A percentile compares a stretch with the other conserved stretches of the same genome.
phyloP scores from a whole-genome alignment of 2,797 vertebrate species.

The Parotocinclus haroldoi region DNA sequence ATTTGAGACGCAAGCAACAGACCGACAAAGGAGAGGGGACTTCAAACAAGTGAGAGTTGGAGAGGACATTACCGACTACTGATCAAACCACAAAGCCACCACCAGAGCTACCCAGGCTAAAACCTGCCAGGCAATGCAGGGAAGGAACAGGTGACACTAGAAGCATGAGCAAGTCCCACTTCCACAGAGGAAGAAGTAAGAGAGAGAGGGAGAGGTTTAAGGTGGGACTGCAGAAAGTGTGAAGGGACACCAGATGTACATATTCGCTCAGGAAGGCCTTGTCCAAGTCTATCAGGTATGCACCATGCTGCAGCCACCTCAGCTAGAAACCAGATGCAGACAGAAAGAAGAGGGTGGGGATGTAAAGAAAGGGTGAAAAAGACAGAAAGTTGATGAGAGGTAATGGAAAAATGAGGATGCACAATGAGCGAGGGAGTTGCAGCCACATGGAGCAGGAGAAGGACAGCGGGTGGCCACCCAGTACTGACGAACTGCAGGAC shows the following conservation, averaged over 20 bases:
- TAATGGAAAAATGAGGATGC: slow-evolving; percentile 34
- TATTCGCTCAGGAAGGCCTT: slow-evolving; percentile 54
- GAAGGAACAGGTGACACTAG: slow-evolving; percentile 62
- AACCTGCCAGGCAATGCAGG: slow-evolving; percentile 64
- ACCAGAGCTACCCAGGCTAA: slow-evolving; percentile 59
- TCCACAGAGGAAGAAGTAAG: slow-evolving; percentile 29
- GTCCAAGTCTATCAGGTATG: slow-evolving; percentile 73
- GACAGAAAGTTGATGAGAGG: slow-evolving; percentile 28
- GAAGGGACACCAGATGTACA: slow-evolving; percentile 52
- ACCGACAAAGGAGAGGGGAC: slow-evolving; percentile 61
- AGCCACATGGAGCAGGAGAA: slow-evolving; percentile 83
- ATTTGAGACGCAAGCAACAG: slow-evolving; percentile 74
- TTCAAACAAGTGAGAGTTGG: slow-evolving; percentile 45
- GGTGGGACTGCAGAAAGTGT: slow-evolving; percentile 33
- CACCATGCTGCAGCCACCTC: slow-evolving; percentile 77
- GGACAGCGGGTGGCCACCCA: slow-evolving; percentile 65
- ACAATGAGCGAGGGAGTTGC: slow-evolving; percentile 54
- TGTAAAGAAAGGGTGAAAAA: slow-evolving; percentile 49
- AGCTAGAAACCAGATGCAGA: slow-evolving; percentile 39
- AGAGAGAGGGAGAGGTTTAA: slow-evolving; percentile 21
- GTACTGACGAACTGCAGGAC: slow-evolving; percentile 76
- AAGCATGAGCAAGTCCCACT: slow-evolving; percentile 15
- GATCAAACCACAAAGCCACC: slow-evolving; percentile 55
- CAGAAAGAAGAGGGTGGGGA: slow-evolving; percentile 36
- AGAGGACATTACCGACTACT: slow-evolving; percentile 52